Conservation (phyloP, 2,888 invertebrate genomes). For the Hetaerina titia region DNA sequence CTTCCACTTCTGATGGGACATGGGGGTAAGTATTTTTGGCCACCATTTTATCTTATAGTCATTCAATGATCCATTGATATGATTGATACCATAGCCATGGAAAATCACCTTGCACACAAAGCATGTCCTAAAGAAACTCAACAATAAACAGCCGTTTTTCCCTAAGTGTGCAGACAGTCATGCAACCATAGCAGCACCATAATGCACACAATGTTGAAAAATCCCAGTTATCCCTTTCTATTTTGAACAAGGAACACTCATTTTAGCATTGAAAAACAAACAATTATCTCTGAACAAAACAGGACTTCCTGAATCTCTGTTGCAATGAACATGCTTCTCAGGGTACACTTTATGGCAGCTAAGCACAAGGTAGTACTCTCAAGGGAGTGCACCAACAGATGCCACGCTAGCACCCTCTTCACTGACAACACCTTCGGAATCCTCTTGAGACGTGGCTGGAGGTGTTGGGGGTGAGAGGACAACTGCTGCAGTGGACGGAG, state of each 20-base stretch:
- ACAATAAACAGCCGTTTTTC: conserved; percentile 61
- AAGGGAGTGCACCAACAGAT: conserved; percentile 42
- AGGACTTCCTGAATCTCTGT: conserved; percentile 59
- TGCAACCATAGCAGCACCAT: conserved; percentile 44
- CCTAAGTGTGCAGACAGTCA: conserved; percentile 23
- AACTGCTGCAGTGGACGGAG: conserved; percentile 66
- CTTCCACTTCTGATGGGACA: conserved; percentile 24
- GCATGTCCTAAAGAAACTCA: conserved; percentile 66
- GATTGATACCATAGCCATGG: conserved; percentile 61
- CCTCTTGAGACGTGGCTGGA: conserved; percentile 46
- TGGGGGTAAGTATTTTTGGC: conserved; percentile 28
- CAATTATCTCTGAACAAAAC: conserved; percentile 63
- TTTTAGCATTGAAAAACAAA: conserved; percentile 58
- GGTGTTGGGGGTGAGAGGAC: conserved; percentile 42
- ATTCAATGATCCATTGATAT: conserved; percentile 62
- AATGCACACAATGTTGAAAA: conserved; percentile 28
- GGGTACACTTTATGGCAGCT: conserved; percentile 32
- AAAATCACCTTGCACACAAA: conserved; percentile 64
- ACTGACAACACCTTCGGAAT: conserved; percentile 56
- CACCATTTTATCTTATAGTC: conserved; percentile 39
- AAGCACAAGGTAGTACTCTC: conserved; percentile 60
- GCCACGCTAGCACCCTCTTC: conserved; percentile 50
- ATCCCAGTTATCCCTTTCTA: conserved; percentile 6
- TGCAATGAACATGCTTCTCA: not conserved
- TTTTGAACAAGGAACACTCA: conserved; percentile 50